Evolutionary conservation across 2,888 invertebrate species (phyloP).

Genomic region (Nowickia ferox): DNA sequence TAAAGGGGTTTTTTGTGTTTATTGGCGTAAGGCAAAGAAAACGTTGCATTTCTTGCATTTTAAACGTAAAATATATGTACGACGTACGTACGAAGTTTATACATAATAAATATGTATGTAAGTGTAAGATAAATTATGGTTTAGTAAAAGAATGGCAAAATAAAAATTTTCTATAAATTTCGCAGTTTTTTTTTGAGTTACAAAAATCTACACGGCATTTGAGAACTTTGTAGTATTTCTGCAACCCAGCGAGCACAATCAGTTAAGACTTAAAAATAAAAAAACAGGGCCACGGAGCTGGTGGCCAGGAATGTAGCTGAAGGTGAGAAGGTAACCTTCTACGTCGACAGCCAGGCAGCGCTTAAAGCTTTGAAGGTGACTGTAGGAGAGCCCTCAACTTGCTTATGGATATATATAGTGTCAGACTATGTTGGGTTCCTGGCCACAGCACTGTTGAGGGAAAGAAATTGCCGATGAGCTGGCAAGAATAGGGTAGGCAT

Average conservation of each 20-base stretch:
- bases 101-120: neutral
- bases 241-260: conserved; percentile 7
- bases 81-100: neutral
- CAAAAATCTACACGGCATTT: conserved; percentile 15
- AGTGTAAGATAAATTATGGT: conserved; percentile 33
- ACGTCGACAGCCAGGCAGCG: too few relatives aligned
- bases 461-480: too few relatives aligned
- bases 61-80: conserved; percentile 44
- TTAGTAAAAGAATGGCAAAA: conserved; percentile 3
- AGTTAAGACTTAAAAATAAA: too few relatives aligned
- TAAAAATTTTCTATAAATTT: conserved; percentile 25
- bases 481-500: too few relatives aligned
- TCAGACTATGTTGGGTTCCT: too few relatives aligned
- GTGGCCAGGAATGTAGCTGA: too few relatives aligned
- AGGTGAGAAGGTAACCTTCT: too few relatives aligned
- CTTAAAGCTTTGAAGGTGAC: too few relatives aligned
- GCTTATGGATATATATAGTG: too few relatives aligned
- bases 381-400: too few relatives aligned
- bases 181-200: neutral
- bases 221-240: neutral
- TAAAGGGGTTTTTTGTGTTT: conserved; percentile 1
- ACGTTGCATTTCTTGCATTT: conserved; percentile 43
- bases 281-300: too few relatives aligned
- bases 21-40: conserved; percentile 23
- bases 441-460: too few relatives aligned